phyloP scores from a whole-genome alignment of 2,113 vertebrate genomes.

The Henicopernis longicauda region DNA sequence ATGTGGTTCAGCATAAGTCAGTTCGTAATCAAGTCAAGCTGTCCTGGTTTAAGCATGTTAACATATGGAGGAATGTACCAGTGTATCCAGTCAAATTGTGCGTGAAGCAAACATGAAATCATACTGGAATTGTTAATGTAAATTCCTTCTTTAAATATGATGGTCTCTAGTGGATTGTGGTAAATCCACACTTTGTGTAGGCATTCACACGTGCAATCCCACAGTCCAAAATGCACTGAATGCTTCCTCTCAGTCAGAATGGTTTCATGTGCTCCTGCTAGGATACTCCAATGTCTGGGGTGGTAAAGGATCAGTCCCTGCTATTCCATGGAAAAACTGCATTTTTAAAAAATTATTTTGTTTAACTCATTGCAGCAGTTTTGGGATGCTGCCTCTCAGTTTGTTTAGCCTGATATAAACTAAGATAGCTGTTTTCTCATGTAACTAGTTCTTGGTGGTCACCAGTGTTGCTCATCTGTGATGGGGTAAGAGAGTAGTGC shows the following conservation, averaged over 20 bases:
- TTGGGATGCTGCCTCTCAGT: neutral
- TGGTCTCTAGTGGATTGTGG: neutral
- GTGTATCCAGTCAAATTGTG: neutral
- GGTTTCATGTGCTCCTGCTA: neutral
- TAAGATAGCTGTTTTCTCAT: neutral
- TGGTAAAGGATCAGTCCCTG: neutral
- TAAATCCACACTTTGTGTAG: neutral
- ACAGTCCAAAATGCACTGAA: neutral
- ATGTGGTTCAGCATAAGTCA: neutral
- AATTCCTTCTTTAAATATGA: neutral
- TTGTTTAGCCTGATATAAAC: neutral
- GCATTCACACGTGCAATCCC: slow-evolving; percentile 18
- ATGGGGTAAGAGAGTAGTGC: neutral
- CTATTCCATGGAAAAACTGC: neutral
- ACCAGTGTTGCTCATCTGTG: neutral
- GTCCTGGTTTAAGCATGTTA: neutral
- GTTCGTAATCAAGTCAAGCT: slow-evolving; percentile 15
- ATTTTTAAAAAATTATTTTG: neutral
- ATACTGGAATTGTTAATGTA: slow-evolving; percentile 4
- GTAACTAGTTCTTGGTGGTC: neutral
- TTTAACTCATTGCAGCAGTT: neutral
- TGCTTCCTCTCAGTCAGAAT: neutral
- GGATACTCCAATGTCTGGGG: neutral
- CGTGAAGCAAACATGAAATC: neutral
- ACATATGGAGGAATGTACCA: neutral